These are phyloP conservation scores for Notoglanidium macrostoma DNA, from an alignment of 2,797 vertebrate species.

Conservation along the genomic window DNA sequence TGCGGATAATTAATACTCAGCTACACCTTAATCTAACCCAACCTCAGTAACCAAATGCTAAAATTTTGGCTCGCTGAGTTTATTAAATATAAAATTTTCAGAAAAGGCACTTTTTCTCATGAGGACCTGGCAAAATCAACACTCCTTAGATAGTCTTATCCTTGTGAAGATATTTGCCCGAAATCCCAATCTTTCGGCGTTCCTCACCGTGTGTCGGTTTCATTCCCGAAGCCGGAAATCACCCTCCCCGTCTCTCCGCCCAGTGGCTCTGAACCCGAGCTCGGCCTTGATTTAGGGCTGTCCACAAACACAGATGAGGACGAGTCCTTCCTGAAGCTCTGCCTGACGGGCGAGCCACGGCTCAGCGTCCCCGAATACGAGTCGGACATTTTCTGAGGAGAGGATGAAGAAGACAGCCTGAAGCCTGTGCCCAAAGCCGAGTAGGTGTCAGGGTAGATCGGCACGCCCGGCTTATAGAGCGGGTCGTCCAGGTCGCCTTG, in stretches of 20 bases:
- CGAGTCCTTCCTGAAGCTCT: conserved; percentile 94
- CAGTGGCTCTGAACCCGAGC: conserved; percentile 84
- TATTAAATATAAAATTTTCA: too few relatives aligned
- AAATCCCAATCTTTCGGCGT: not conserved
- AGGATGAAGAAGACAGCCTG: conserved; percentile 88
- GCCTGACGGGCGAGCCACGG: conserved; percentile 89
- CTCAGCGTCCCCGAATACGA: conserved; percentile 89
- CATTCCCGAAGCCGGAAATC: conserved; percentile 84
- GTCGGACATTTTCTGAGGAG: conserved; percentile 90
- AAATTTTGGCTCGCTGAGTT: not conserved
- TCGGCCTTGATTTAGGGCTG: conserved; percentile 84
- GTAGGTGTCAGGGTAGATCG: conserved; percentile 87
- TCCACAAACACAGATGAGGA: conserved; percentile 92
- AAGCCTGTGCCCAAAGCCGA: conserved; percentile 86
- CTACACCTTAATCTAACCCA: not conserved
- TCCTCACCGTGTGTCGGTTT: conserved; percentile 86
- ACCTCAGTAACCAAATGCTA: not conserved
- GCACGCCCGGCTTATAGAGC: conserved; percentile 88
- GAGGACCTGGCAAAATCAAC: not conserved
- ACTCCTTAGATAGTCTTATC: not conserved
- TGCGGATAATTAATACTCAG: not conserved
- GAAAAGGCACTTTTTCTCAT: not conserved
- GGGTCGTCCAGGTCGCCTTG: conserved; percentile 92
- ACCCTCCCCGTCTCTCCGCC: conserved; percentile 69
- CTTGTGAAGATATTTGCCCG: not conserved